Percentiles rank a stretch among this genome's conserved stretches.
Conservation (phyloP, 2,888 invertebrate genomes). For the Andrena hattorfiana region DNA sequence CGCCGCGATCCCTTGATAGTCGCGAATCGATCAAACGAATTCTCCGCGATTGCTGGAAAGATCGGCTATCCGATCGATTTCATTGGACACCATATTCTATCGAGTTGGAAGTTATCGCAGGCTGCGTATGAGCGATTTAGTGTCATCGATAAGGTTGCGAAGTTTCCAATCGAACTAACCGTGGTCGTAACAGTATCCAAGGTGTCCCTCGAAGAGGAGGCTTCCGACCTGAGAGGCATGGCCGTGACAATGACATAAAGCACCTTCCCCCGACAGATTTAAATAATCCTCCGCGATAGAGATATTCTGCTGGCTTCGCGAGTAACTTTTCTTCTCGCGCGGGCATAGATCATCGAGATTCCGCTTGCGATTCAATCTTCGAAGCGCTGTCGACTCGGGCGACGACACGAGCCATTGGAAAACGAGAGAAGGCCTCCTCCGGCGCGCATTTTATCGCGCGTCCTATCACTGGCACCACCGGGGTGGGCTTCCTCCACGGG, state of each 20-base stretch:
- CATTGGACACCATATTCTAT: not conserved
- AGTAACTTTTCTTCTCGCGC: not conserved
- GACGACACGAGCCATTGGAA: not conserved
- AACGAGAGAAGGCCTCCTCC: not conserved
- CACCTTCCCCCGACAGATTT: constrained; percentile 21
- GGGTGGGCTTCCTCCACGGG: not conserved
- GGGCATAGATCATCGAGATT: constrained; percentile 28
- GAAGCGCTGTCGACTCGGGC: not conserved
- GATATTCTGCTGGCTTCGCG: not conserved
- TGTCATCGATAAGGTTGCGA: not conserved
- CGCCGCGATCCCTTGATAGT: not conserved
- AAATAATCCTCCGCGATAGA: constrained; percentile 25
- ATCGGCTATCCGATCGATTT: too few species aligned
- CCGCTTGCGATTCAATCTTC: not conserved
- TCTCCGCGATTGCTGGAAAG: not conserved
- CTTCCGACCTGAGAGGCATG: constrained; percentile 66
- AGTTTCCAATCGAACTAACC: constrained; percentile 60
- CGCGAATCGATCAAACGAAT: not conserved
- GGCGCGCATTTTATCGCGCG: constrained; percentile 21
- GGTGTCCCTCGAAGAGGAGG: constrained; percentile 73
- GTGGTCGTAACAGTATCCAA: constrained; percentile 66
- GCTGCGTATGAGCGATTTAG: too few species aligned
- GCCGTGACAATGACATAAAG: constrained; percentile 55
- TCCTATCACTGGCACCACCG: not conserved
- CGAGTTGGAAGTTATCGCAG: not conserved